phyloP scores from a whole-genome alignment of 1,140 invertebrate genomes.

The Maconellicoccus hirsutus region DNA sequence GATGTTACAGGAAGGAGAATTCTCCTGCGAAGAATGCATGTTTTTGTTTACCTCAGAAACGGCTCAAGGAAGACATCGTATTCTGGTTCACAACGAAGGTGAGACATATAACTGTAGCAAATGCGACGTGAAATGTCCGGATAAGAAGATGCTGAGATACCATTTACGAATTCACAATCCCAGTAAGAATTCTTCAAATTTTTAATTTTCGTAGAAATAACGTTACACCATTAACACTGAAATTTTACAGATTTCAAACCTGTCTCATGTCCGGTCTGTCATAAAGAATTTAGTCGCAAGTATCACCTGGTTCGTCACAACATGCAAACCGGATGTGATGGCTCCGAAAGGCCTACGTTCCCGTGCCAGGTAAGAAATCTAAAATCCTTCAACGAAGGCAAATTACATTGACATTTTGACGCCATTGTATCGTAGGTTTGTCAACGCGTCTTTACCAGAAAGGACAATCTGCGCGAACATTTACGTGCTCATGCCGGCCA shows the following conservation, averaged over 20 bases:
- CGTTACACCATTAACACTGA: neutral
- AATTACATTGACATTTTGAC: neutral
- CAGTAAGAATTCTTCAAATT: slow-evolving; percentile 13
- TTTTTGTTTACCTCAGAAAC: slow-evolving; percentile 42
- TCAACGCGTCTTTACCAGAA: slow-evolving; percentile 54
- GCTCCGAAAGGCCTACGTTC: slow-evolving; percentile 42
- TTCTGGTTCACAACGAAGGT: slow-evolving; percentile 38
- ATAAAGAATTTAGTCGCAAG: slow-evolving; percentile 56
- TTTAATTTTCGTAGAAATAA: neutral
- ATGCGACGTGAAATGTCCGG: slow-evolving; percentile 38
- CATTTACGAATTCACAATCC: slow-evolving; percentile 40
- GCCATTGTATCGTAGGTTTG: slow-evolving; percentile 44
- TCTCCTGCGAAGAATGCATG: slow-evolving; percentile 41
- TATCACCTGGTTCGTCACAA: slow-evolving; percentile 65
- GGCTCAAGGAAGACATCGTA: slow-evolving; percentile 39
- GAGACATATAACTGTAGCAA: slow-evolving; percentile 38
- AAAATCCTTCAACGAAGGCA: neutral
- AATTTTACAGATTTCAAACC: slow-evolving; percentile 36
- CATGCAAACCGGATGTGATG: slow-evolving; percentile 58
- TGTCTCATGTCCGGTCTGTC: slow-evolving; percentile 45
- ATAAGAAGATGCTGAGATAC: slow-evolving; percentile 40
- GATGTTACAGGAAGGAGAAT: slow-evolving; percentile 33
- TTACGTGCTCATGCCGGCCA: slow-evolving; percentile 56
- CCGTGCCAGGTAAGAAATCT: slow-evolving; percentile 43
- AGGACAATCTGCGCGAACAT: slow-evolving; percentile 64